These are phyloP conservation scores for Rhipidura dahli DNA, from an alignment of 2,113 vertebrate species.

Conservation along the genomic window DNA sequence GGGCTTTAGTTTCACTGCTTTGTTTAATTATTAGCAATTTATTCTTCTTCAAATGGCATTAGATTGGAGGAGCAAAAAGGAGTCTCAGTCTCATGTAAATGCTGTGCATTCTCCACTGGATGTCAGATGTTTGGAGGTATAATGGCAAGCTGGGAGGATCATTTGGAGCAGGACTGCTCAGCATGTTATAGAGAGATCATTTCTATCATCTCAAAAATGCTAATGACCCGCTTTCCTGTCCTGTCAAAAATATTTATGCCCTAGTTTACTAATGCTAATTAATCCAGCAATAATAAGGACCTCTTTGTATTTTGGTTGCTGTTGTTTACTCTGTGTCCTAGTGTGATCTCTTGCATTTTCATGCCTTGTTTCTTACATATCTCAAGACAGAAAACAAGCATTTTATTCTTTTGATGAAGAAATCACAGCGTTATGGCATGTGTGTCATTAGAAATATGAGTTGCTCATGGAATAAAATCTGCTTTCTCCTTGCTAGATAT, in stretches of 20 bases:
- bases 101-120: neutral
- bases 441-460: neutral
- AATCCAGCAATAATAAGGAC: slow-evolving; percentile 37
- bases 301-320: slow-evolving; percentile 37
- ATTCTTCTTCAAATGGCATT: neutral
- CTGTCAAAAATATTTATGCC: slow-evolving; percentile 38
- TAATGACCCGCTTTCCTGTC: slow-evolving; percentile 29
- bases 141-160: slow-evolving; percentile 37
- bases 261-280: slow-evolving; percentile 63
- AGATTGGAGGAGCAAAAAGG: neutral
- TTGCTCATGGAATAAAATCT: slow-evolving; percentile 2
- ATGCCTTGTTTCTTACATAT: neutral
- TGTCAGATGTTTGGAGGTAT: neutral
- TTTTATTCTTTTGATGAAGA: neutral
- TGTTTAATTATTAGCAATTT: slow-evolving; percentile 2
- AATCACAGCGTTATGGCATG: neutral
- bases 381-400: neutral
- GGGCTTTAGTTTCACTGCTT: neutral
- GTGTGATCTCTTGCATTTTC: neutral
- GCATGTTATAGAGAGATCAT: slow-evolving; percentile 2
- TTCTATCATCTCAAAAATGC: slow-evolving; percentile 11
- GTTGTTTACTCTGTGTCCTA: neutral
- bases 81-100: neutral
- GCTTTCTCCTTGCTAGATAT: neutral
- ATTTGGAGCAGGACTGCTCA: neutral